phyloP scores from a whole-genome alignment of 1,140 invertebrate genomes.

The Macrosteles quadrilineatus region DNA sequence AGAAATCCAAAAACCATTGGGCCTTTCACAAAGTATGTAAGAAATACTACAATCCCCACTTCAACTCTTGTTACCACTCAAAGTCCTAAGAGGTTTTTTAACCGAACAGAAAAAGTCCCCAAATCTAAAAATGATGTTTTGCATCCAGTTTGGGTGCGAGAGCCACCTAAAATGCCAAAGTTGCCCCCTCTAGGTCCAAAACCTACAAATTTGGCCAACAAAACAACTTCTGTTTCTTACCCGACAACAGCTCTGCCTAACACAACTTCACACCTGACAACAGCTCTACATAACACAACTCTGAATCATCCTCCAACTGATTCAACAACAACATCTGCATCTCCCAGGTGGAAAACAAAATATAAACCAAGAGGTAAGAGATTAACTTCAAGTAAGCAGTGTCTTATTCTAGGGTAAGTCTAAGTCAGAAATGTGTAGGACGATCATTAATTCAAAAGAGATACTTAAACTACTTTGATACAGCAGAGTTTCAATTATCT shows the following conservation, averaged over 20 bases:
- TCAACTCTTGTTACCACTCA: no score
- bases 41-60: no score
- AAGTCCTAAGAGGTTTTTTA: background rate
- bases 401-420: no score
- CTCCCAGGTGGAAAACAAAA: background rate
- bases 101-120: background rate
- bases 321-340: background rate
- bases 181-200: conserved; percentile 39
- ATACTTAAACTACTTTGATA: no score
- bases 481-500: no score
- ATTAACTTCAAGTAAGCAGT: no score
- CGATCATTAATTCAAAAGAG: no score
- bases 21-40: no score
- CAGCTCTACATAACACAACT: conserved; percentile 34
- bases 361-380: background rate
- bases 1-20: no score
- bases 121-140: conserved; percentile 7
- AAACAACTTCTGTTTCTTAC: conserved; percentile 45
- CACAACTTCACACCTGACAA: conserved; percentile 38
- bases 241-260: conserved; percentile 39
- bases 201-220: conserved; percentile 45
- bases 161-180: background rate
- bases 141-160: background rate
- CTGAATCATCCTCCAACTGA: background rate
- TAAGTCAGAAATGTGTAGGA: no score